Evolutionary conservation across 2,888 invertebrate genomes (phyloP).

Genomic region (Homarus gammarus): DNA sequence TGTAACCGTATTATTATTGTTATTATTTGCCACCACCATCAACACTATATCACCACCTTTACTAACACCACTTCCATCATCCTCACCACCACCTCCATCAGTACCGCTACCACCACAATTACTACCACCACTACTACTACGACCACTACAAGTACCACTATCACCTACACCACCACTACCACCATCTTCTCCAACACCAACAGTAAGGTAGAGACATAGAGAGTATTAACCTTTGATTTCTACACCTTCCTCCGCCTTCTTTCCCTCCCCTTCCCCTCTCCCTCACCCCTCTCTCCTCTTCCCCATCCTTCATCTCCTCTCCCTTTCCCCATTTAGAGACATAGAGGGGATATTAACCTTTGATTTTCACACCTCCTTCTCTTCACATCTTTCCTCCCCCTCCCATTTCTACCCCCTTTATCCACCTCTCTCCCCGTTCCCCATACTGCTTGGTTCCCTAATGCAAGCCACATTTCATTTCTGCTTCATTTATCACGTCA

Average conservation of each 20-base stretch:
- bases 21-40: neutral
- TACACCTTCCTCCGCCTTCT: neutral
- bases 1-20: neutral
- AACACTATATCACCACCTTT: neutral
- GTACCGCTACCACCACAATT: neutral
- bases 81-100: neutral
- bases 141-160: neutral
- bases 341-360: too few species aligned
- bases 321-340: neutral
- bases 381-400: neutral
- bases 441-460: constrained; percentile 40
- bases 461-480: constrained; percentile 67
- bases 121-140: neutral
- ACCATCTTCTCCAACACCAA: neutral
- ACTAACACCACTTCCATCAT: neutral
- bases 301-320: neutral
- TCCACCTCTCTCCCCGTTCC: neutral
- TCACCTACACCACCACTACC: neutral
- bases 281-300: neutral
- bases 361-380: constrained; percentile 8
- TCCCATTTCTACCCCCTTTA: neutral
- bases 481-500: constrained; percentile 70
- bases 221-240: neutral
- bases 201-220: neutral
- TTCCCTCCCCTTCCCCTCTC: neutral